These are phyloP conservation scores for Eupeodes latifasciatus DNA, from an alignment of 2,888 invertebrate species.

Conservation along the genomic window DNA sequence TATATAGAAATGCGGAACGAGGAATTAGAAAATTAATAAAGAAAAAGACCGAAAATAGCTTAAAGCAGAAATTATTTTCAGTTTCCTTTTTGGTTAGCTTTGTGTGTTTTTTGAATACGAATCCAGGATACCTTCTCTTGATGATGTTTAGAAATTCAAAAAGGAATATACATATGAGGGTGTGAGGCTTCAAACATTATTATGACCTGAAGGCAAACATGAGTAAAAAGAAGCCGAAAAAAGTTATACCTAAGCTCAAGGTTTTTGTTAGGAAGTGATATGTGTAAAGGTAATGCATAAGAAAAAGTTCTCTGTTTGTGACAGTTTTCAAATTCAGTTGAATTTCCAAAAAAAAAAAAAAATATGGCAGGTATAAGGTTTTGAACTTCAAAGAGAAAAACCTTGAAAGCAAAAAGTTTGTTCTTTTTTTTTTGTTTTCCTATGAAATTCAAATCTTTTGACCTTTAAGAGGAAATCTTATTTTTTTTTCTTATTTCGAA, in stretches of 20 bases:
- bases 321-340: too few species aligned
- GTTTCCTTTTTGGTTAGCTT: not conserved
- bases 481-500: too few species aligned
- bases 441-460: too few species aligned
- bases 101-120: not conserved
- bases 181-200: not conserved
- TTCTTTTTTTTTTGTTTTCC: too few species aligned
- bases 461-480: too few species aligned
- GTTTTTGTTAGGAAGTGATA: too few species aligned
- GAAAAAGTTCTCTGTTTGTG: too few species aligned
- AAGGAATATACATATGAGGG: constrained; percentile 2
- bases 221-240: not conserved
- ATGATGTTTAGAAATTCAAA: not conserved
- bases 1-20: constrained; percentile 2
- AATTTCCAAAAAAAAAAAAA: too few species aligned
- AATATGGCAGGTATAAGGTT: too few species aligned
- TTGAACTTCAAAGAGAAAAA: too few species aligned
- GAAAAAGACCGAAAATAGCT: constrained; percentile 5
- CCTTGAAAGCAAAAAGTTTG: too few species aligned
- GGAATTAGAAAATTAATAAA: not conserved
- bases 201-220: not conserved
- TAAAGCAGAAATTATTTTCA: not conserved
- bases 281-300: too few species aligned
- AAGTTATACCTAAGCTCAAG: not conserved
- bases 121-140: not conserved